Evolutionary conservation across 2,797 vertebrate species (phyloP).

Genomic region (Novumbra hubbsi): DNA sequence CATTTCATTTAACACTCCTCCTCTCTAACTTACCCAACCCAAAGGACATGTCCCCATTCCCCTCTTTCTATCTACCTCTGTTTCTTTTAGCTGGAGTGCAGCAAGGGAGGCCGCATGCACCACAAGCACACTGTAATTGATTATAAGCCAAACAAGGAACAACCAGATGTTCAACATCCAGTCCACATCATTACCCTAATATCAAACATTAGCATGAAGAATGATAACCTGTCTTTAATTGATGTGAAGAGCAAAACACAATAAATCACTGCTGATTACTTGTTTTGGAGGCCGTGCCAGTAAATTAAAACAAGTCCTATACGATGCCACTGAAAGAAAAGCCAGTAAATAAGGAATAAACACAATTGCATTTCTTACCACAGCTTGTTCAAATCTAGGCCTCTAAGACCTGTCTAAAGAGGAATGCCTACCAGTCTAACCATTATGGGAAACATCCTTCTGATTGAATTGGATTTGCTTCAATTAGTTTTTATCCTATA

Average conservation of each 20-base stretch:
- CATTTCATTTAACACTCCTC: too few relatives aligned
- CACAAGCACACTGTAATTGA: slow-evolving; percentile 27
- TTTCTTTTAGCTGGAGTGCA: neutral
- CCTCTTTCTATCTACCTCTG: neutral
- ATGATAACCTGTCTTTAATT: slow-evolving; percentile 40
- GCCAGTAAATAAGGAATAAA: too few relatives aligned
- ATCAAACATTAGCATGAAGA: slow-evolving; percentile 39
- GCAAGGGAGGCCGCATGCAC: slow-evolving; percentile 32
- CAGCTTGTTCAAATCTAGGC: too few relatives aligned
- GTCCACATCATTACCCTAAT: slow-evolving; percentile 38
- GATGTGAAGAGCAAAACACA: slow-evolving; percentile 20
- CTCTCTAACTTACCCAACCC: too few relatives aligned
- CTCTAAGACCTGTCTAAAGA: too few relatives aligned
- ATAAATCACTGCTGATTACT: slow-evolving; percentile 26
- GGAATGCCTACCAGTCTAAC: too few relatives aligned
- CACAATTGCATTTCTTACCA: too few relatives aligned
- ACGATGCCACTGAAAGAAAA: neutral
- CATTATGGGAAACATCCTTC: too few relatives aligned
- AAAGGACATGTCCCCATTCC: too few relatives aligned
- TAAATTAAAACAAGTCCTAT: neutral
- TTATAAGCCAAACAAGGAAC: slow-evolving; percentile 35
- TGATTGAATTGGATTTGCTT: too few relatives aligned
- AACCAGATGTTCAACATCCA: slow-evolving; percentile 43
- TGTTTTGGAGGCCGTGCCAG: neutral
- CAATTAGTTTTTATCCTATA: too few relatives aligned